Percentiles rank a stretch among this genome's conserved stretches.
phyloP scores from a whole-genome alignment of 2,888 invertebrate genomes.

The Vesta saturnalis region DNA sequence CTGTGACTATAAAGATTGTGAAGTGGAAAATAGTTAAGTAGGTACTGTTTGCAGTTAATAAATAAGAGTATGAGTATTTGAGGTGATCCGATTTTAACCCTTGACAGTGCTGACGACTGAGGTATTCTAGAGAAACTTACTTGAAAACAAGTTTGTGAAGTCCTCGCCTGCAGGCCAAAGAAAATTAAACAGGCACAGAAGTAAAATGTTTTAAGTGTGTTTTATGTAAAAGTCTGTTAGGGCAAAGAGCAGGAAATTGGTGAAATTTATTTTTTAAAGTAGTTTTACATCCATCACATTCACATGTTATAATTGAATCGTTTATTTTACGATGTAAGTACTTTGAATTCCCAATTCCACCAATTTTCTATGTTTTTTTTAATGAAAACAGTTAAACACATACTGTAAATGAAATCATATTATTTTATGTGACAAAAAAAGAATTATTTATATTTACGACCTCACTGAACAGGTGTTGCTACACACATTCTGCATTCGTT shows the following conservation, averaged over 20 bases:
- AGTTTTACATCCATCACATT: too few relatives aligned
- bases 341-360: too few relatives aligned
- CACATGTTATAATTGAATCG: too few relatives aligned
- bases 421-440: too few relatives aligned
- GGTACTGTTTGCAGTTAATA: constrained; percentile 40
- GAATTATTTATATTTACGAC: too few relatives aligned
- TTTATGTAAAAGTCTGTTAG: constrained; percentile 34
- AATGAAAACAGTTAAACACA: too few relatives aligned
- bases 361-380: constrained; percentile 29
- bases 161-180: constrained; percentile 59
- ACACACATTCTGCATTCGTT: too few relatives aligned
- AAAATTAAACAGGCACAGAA: constrained; percentile 47
- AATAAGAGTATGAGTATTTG: constrained; percentile 29
- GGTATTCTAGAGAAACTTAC: constrained; percentile 53
- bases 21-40: constrained; percentile 45
- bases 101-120: constrained; percentile 32
- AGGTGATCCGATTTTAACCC: constrained; percentile 26
- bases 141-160: constrained; percentile 55
- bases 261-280: too few relatives aligned
- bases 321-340: too few relatives aligned
- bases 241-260: constrained; percentile 31
- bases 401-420: neutral
- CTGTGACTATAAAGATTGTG: constrained; percentile 39
- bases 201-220: constrained; percentile 43
- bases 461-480: too few relatives aligned